Evolutionary conservation across 2,888 invertebrate genomes (phyloP).

Genomic region (Athetis lepigone): DNA sequence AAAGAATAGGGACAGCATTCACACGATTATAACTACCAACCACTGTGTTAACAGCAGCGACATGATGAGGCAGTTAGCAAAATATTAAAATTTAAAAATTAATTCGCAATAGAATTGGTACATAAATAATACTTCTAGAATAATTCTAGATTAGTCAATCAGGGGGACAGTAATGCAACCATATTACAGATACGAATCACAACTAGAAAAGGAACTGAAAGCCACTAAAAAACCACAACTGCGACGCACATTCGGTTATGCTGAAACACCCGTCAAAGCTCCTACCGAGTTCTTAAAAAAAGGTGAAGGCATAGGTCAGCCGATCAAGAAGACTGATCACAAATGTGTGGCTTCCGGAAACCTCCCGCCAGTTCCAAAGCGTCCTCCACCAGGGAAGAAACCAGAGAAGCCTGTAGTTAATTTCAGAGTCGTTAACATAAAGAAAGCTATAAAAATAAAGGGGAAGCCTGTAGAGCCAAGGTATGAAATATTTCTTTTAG

Average conservation of each 20-base stretch:
- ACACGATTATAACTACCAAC: no score
- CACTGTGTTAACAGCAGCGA: no score
- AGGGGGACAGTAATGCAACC: not conserved
- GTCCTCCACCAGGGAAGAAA: conserved; percentile 76
- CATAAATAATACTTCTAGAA: no score
- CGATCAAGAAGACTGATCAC: conserved; percentile 80
- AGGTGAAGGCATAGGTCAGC: conserved; percentile 88
- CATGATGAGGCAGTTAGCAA: no score
- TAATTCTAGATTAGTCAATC: not conserved
- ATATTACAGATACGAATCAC: conserved; percentile 86
- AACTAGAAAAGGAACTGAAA: conserved; percentile 85
- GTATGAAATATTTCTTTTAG: conserved; percentile 59
- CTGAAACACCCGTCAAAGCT: conserved; percentile 90
- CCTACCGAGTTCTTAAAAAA: conserved; percentile 92
- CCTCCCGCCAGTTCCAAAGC: conserved; percentile 87
- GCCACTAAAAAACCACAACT: conserved; percentile 82
- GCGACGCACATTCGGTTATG: conserved; percentile 92
- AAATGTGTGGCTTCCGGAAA: conserved; percentile 78
- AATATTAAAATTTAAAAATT: no score
- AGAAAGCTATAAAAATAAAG: conserved; percentile 88
- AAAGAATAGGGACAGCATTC: no score
- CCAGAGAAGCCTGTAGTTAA: conserved; percentile 83
- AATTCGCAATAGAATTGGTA: no score
- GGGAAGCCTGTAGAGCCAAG: conserved; percentile 90
- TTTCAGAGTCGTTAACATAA: conserved; percentile 91